These are phyloP conservation scores for Euphonia xanthogaster DNA, from an alignment of 2,797 vertebrate species.

Conservation along the genomic window DNA sequence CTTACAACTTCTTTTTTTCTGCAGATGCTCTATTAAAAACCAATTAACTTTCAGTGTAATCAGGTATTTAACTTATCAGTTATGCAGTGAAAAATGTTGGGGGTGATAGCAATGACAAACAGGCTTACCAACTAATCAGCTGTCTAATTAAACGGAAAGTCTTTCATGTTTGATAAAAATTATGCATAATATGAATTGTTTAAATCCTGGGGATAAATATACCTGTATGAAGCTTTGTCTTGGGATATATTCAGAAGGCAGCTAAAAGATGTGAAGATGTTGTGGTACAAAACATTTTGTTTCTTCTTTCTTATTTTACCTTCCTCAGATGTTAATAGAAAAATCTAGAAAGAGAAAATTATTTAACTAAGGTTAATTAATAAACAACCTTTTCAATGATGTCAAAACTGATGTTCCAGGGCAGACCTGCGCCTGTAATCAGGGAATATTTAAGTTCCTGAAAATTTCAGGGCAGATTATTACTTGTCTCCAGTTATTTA, in stretches of 20 bases:
- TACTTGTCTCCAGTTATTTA: background rate
- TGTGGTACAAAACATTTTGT: background rate
- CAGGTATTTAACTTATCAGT: conserved; percentile 47
- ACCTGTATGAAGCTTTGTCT: background rate
- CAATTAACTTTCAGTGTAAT: conserved; percentile 58
- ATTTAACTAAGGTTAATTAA: background rate
- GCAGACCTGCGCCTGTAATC: background rate
- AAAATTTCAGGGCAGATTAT: background rate
- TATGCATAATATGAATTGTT: background rate
- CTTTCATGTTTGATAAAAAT: conserved; percentile 53
- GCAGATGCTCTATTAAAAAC: conserved; percentile 25
- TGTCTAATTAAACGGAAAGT: conserved; percentile 49
- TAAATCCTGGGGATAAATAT: background rate
- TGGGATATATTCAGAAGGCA: background rate
- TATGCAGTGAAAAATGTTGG: conserved; percentile 34
- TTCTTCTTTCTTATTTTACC: background rate
- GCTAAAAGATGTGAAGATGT: background rate
- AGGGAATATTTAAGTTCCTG: background rate
- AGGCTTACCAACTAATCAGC: conserved; percentile 37
- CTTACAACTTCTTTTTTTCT: background rate
- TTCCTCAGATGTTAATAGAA: conserved; percentile 3
- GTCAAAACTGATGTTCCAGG: background rate
- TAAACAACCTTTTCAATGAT: background rate
- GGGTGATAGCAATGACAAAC: conserved; percentile 41
- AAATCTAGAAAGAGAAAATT: background rate